These are phyloP conservation scores for Eueides isabella DNA, from an alignment of 1,140 invertebrate genomes.

Conservation along the genomic window DNA sequence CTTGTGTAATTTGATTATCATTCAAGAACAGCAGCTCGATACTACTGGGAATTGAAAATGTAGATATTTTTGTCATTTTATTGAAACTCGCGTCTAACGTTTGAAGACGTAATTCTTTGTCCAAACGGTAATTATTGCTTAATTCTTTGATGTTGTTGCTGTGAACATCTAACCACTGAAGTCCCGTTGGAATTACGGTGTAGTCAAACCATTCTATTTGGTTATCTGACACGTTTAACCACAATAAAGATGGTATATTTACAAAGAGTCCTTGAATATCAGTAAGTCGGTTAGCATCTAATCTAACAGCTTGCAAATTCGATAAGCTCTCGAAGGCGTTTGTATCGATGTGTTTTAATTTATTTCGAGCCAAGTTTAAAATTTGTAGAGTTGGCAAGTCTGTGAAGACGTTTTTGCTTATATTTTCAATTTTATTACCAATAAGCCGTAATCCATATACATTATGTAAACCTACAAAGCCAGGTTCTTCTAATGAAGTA, in stretches of 20 bases:
- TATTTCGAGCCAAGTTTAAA: slow-evolving; percentile 94
- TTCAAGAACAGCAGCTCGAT: slow-evolving; percentile 91
- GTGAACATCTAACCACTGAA: slow-evolving; percentile 95
- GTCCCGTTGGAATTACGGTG: slow-evolving; percentile 89
- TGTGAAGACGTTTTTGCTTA: slow-evolving; percentile 91
- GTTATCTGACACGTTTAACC: slow-evolving; percentile 96
- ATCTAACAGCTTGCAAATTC: slow-evolving; percentile 91
- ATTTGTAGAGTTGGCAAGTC: slow-evolving; percentile 92
- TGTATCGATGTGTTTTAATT: slow-evolving; percentile 89
- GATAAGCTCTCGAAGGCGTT: slow-evolving; percentile 91
- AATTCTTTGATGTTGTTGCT: slow-evolving; percentile 93
- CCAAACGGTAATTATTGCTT: slow-evolving; percentile 88
- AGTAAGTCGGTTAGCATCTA: slow-evolving; percentile 92
- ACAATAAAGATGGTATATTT: slow-evolving; percentile 90
- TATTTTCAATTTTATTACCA: slow-evolving; percentile 93
- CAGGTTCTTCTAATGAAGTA: slow-evolving; percentile 88
- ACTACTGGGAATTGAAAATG: slow-evolving; percentile 88
- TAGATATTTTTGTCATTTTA: slow-evolving; percentile 87
- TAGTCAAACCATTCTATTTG: slow-evolving; percentile 95
- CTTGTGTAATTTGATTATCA: slow-evolving; percentile 90
- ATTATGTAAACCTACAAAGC: slow-evolving; percentile 91
- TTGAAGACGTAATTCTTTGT: slow-evolving; percentile 87
- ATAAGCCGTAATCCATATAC: slow-evolving; percentile 92
- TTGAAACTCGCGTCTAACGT: slow-evolving; percentile 93
- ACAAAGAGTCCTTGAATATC: slow-evolving; percentile 93